These are phyloP conservation scores for Bruchidius siliquastri DNA, from an alignment of 2,888 invertebrate genomes.

Conservation along the genomic window DNA sequence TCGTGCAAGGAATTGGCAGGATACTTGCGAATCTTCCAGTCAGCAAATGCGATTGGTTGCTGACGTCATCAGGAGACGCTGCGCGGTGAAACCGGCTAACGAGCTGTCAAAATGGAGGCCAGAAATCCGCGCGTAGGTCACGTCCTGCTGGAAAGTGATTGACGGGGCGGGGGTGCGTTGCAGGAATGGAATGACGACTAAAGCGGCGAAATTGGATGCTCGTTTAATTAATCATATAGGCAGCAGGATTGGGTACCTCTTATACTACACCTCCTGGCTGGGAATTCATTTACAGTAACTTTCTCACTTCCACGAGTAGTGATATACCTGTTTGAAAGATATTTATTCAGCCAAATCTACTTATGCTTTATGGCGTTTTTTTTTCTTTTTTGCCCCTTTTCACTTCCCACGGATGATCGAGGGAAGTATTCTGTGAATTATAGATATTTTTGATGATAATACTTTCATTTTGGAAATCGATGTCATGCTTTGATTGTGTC, in stretches of 20 bases:
- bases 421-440: too few relatives aligned
- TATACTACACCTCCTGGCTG: too few relatives aligned
- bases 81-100: slow-evolving; percentile 6
- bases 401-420: too few relatives aligned
- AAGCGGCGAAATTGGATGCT: background rate
- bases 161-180: slow-evolving; percentile 11
- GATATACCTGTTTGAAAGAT: too few relatives aligned
- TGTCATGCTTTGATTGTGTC: too few relatives aligned
- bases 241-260: background rate
- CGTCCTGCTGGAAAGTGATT: slow-evolving; percentile 23
- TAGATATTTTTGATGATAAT: too few relatives aligned
- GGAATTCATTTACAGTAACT: too few relatives aligned
- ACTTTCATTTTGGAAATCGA: too few relatives aligned
- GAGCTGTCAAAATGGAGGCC: slow-evolving; percentile 21
- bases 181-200: background rate
- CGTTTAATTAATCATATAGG: background rate
- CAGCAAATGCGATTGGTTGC: background rate
- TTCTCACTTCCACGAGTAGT: too few relatives aligned
- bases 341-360: too few relatives aligned
- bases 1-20: background rate
- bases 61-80: background rate
- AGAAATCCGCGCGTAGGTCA: slow-evolving; percentile 22
- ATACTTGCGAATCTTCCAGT: background rate
- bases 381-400: too few relatives aligned
- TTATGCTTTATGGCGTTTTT: too few relatives aligned